A percentile compares a stretch with the other conserved stretches of the same genome.
phyloP scores from a whole-genome alignment of 2,888 invertebrate species.

The Seira ritae region DNA sequence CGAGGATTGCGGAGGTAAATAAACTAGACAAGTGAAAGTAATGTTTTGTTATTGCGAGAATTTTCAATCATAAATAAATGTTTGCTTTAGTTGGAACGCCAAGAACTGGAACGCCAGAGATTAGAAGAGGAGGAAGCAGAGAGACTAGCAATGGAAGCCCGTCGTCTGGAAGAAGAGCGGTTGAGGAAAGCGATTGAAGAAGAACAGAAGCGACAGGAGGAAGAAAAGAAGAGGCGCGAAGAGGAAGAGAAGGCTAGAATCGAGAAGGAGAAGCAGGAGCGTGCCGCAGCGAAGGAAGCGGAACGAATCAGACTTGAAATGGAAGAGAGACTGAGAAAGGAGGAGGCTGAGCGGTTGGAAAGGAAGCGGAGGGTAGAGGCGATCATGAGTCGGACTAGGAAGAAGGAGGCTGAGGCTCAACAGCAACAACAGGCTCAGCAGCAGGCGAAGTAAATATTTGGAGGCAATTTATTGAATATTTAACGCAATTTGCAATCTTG shows the following conservation, averaged over 20 bases:
- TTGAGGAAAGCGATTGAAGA: constrained; percentile 88
- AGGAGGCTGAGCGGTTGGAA: constrained; percentile 92
- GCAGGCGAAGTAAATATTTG: constrained; percentile 69
- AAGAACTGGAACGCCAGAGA: constrained; percentile 85
- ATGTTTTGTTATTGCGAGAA: too few species aligned
- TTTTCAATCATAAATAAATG: too few species aligned
- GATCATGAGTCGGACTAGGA: constrained; percentile 93
- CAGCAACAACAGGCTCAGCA: background rate
- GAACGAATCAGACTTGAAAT: constrained; percentile 85
- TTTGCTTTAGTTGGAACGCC: constrained; percentile 83
- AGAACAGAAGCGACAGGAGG: constrained; percentile 84
- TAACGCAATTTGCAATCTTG: background rate
- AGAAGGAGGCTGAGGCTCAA: constrained; percentile 75
- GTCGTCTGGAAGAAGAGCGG: constrained; percentile 89
- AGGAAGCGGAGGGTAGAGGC: constrained; percentile 93
- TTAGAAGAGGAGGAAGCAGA: constrained; percentile 88
- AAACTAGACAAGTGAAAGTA: too few species aligned
- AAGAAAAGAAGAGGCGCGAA: constrained; percentile 86
- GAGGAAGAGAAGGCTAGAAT: constrained; percentile 87
- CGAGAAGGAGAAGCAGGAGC: constrained; percentile 90
- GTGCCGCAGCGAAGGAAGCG: constrained; percentile 76
- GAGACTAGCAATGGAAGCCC: constrained; percentile 86
- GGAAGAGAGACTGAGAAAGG: constrained; percentile 87
- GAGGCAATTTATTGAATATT: too few species aligned
- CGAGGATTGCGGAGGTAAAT: constrained; percentile 84